Evolutionary conservation across 2,797 vertebrate genomes (phyloP).

Genomic region (Setipinna tenuifilis): DNA sequence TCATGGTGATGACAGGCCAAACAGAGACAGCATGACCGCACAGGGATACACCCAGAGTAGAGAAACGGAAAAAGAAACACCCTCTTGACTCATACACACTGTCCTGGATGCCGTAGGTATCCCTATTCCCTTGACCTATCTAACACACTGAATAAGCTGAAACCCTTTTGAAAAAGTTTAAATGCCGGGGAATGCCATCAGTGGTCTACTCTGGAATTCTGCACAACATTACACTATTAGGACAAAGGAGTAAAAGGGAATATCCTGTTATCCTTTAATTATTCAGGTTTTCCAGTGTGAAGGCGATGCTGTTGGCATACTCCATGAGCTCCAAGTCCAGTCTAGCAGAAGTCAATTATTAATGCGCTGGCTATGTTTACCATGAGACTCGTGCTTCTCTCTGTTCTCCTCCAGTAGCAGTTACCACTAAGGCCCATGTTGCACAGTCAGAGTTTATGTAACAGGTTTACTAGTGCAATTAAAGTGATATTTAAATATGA

Average conservation of each 20-base stretch:
- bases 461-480: neutral
- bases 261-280: slow-evolving; percentile 37
- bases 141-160: neutral
- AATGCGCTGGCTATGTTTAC: slow-evolving; percentile 7
- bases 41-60: neutral
- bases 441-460: neutral
- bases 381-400: neutral
- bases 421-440: neutral
- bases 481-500: too few relatives aligned
- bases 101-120: neutral
- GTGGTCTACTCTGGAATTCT: neutral
- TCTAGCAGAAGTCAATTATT: neutral
- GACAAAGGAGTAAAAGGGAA: slow-evolving; percentile 18
- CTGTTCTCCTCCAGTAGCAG: neutral
- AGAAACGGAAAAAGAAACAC: neutral
- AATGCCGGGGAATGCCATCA: neutral
- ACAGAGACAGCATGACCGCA: neutral
- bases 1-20: neutral
- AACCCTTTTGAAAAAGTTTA: neutral
- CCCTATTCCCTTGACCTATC: neutral
- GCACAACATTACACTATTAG: neutral
- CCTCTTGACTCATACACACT: neutral
- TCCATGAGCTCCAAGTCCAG: neutral
- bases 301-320: neutral
- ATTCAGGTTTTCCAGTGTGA: slow-evolving; percentile 25